Conservation (phyloP, 1,140 invertebrate genomes). For the Tachypleus tridentatus region DNA sequence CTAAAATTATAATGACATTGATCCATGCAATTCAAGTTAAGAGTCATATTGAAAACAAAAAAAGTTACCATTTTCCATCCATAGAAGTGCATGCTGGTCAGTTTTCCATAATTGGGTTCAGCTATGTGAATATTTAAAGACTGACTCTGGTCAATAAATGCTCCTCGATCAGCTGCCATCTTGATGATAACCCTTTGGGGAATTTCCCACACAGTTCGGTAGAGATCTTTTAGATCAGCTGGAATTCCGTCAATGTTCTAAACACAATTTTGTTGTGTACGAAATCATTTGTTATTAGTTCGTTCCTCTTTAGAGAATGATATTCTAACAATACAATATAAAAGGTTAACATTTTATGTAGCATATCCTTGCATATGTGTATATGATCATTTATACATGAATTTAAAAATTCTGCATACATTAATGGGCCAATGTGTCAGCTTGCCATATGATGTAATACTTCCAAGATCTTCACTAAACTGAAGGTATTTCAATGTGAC, state of each 20-base stretch:
- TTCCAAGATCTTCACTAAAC: too few relatives aligned
- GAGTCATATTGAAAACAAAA: background rate
- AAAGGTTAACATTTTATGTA: too few relatives aligned
- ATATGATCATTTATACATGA: too few relatives aligned
- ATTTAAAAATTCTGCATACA: too few relatives aligned
- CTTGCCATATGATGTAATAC: too few relatives aligned
- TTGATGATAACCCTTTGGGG: conserved; percentile 85
- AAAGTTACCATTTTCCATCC: conserved; percentile 78
- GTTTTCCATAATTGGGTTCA: conserved; percentile 80
- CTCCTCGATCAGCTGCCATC: conserved; percentile 95
- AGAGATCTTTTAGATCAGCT: conserved; percentile 73
- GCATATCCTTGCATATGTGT: too few relatives aligned
- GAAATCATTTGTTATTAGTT: background rate
- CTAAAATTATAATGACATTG: conserved; percentile 9
- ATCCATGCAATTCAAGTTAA: background rate
- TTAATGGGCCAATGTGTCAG: too few relatives aligned
- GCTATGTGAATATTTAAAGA: conserved; percentile 95
- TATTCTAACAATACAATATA: too few relatives aligned
- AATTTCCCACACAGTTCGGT: conserved; percentile 99
- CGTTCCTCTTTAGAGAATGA: too few relatives aligned
- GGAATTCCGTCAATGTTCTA: conserved; percentile 80
- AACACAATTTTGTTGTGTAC: conserved; percentile 21
- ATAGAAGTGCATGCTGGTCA: conserved; percentile 97
- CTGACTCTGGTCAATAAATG: conserved; percentile 98
- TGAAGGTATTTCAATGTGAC: too few relatives aligned